Percentiles rank a stretch among this genome's conserved stretches.
These are phyloP conservation scores for Macquaria ambigua DNA, from an alignment of 2,113 vertebrate species.

Conservation along the genomic window DNA sequence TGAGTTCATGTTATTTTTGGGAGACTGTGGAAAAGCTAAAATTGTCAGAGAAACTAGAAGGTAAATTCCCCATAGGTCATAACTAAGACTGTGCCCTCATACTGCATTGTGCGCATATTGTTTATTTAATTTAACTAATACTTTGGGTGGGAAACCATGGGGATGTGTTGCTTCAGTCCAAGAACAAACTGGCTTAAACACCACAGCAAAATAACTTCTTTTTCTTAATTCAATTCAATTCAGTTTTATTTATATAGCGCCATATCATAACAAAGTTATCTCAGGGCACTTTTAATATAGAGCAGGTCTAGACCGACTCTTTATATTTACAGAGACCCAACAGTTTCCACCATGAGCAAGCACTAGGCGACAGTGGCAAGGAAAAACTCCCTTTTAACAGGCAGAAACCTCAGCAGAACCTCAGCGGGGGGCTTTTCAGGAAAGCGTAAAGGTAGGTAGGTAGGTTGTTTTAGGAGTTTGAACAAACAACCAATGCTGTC, in stretches of 20 bases:
- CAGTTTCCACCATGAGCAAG: no score
- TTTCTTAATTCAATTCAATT: neutral
- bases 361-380: no score
- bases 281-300: no score
- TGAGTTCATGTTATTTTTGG: neutral
- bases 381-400: no score
- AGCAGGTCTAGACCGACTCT: no score
- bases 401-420: no score
- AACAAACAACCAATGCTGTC: neutral
- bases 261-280: no score
- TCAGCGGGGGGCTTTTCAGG: no score
- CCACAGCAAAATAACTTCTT: neutral
- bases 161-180: neutral
- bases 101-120: neutral
- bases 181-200: neutral
- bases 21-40: neutral
- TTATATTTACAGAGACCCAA: no score
- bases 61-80: no score
- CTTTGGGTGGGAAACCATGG: neutral
- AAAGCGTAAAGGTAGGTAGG: neutral
- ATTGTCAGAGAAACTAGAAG: neutral
- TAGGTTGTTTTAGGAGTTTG: neutral
- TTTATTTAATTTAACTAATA: neutral
- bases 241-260: no score
- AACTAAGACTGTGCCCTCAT: neutral